These are phyloP conservation scores for Leptinotarsa defecta DNA, from an alignment of 1,140 invertebrate species.

Conservation along the genomic window DNA sequence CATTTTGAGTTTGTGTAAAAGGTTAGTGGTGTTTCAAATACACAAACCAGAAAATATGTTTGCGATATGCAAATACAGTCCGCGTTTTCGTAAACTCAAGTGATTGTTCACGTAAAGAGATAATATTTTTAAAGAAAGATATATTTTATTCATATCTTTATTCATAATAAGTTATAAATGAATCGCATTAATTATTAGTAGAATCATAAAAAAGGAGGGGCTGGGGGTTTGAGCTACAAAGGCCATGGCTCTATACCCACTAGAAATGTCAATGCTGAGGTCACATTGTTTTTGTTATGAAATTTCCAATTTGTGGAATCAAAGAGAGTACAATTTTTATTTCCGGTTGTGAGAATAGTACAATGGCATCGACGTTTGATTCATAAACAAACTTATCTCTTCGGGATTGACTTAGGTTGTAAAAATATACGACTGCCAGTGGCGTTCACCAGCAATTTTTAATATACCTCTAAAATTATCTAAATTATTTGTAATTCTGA, in stretches of 20 bases:
- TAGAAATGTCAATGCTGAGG: slow-evolving; percentile 27
- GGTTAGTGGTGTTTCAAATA: neutral
- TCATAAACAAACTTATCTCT: neutral
- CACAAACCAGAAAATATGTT: neutral
- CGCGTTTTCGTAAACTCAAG: neutral
- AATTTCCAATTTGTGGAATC: neutral
- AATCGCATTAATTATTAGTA: neutral
- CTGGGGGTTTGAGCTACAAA: slow-evolving; percentile 13
- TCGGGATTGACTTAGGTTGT: neutral
- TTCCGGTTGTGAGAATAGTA: no score
- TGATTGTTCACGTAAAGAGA: neutral
- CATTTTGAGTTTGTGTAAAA: neutral
- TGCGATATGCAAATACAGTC: neutral
- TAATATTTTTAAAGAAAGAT: neutral
- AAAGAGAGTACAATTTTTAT: neutral
- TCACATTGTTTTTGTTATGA: slow-evolving; percentile 24
- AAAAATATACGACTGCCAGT: slow-evolving; percentile 1
- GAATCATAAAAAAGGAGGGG: neutral
- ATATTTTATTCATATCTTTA: neutral
- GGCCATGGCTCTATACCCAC: slow-evolving; percentile 5
- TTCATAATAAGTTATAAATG: neutral
- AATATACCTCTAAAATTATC: no score
- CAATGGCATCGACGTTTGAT: neutral
- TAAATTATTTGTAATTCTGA: no score
- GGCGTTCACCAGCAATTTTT: neutral